These are phyloP conservation scores for Euleptes europaea DNA, from an alignment of 2,113 vertebrate genomes.

Conservation along the genomic window DNA sequence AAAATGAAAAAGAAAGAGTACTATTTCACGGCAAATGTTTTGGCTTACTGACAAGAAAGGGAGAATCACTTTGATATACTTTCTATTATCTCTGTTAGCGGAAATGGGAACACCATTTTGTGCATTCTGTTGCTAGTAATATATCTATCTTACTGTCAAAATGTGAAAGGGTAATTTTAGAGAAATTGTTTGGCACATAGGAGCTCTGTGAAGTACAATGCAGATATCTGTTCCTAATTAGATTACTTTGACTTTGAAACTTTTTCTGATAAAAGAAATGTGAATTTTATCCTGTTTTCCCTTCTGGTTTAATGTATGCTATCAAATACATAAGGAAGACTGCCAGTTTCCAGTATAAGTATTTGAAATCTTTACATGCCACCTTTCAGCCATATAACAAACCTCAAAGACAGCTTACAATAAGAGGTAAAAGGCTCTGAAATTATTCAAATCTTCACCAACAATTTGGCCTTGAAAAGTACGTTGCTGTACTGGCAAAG, in stretches of 20 bases:
- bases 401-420: no score
- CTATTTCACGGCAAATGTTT: not conserved
- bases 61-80: conserved; percentile 5
- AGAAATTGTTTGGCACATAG: not conserved
- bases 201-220: not conserved
- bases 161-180: not conserved
- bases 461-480: not conserved
- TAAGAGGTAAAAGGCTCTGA: not conserved
- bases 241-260: not conserved
- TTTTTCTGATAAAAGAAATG: not conserved
- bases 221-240: not conserved
- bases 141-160: not conserved
- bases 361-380: not conserved
- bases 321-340: not conserved
- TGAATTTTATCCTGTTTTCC: not conserved
- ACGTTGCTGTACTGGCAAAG: not conserved
- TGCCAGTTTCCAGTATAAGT: not conserved
- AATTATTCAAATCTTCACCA: not conserved
- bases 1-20: conserved; percentile 9
- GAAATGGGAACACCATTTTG: not conserved
- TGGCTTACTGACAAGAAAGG: not conserved
- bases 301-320: not conserved
- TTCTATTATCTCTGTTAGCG: not conserved
- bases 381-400: no score
- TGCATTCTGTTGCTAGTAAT: not conserved